These are phyloP conservation scores for Exocentrus adspersus DNA, from an alignment of 2,888 invertebrate species.

Conservation along the genomic window DNA sequence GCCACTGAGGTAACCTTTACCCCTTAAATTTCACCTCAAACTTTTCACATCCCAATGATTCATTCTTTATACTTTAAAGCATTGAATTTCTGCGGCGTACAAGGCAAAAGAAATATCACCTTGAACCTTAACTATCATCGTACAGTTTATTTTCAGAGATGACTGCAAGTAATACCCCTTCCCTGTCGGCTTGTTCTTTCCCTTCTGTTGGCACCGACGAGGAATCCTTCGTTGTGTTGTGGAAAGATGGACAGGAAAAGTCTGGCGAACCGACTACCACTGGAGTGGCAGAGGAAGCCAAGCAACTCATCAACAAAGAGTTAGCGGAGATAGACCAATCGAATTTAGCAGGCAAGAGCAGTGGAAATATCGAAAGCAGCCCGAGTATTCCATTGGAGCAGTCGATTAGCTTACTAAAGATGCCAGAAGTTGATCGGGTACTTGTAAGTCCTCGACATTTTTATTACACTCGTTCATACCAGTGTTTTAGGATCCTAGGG, in stretches of 20 bases:
- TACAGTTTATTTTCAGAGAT: too few relatives aligned
- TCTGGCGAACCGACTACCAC: neutral
- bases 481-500: neutral
- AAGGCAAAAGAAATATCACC: too few relatives aligned
- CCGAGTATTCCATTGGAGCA: neutral
- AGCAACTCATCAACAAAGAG: neutral
- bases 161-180: too few relatives aligned
- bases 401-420: neutral
- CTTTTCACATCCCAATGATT: too few relatives aligned
- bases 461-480: too few relatives aligned
- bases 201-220: neutral
- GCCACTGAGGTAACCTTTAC: too few relatives aligned
- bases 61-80: too few relatives aligned
- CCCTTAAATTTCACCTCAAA: too few relatives aligned
- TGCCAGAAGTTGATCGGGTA: neutral
- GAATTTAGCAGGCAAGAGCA: neutral
- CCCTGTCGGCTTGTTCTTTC: neutral
- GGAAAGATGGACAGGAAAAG: neutral
- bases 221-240: slow-evolving; percentile 1
- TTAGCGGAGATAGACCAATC: neutral
- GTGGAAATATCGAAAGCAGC: neutral
- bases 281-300: neutral
- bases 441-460: neutral
- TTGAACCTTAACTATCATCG: too few relatives aligned
- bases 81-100: too few relatives aligned